Base-by-base conservation (phyloP, 2,888 invertebrate genomes). In the Agrotis segetum region DNA sequence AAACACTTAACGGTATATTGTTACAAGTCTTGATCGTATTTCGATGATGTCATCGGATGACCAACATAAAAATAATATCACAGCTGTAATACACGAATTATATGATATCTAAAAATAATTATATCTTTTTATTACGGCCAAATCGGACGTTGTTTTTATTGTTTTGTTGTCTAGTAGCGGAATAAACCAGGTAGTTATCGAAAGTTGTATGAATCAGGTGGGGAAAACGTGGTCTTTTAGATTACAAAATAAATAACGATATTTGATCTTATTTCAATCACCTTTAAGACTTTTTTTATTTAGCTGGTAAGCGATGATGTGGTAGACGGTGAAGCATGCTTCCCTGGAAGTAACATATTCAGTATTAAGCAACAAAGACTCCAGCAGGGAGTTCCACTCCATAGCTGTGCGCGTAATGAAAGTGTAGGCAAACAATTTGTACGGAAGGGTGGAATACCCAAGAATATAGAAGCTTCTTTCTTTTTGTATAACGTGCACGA, bases 21-120 rank as follows among this genome's bases (percentile, higher is more conserved):
- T 69, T 71, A 59, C 74, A 62, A 65, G 52, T 40, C 53, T 44
- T 69, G 77, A 77, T 77, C 82, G 58, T 46, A 77, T 67, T 79
- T 77, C 76, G 49, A 74, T 69, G 76, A 81, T 86, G 63, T 77
- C 71, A 76, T 73, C 62, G 63, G 71, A 78, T 74, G 74, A 46
- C 56, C 52, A 62, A 29, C 52, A 47, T 16, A 65, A 53, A 34
- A 24, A 53, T 24, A 61, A 47, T 67, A 60, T 67, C 76, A 60
- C n/a, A 61, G 24, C 58, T 40, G 52, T 64, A 53, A 49, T 76
- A 29, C 64, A 63, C 47, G 76, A 75, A 75, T 60, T 60, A 14
- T 59, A 68, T 24, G 69, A 55, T 64, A 77, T 63, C 46, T 64
- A 46, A 46, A 34, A n/a, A 16, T 59, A 40, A 40, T 50, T 46